These are phyloP conservation scores for Biston stratarius DNA, from an alignment of 2,888 invertebrate species.

Conservation along the genomic window DNA sequence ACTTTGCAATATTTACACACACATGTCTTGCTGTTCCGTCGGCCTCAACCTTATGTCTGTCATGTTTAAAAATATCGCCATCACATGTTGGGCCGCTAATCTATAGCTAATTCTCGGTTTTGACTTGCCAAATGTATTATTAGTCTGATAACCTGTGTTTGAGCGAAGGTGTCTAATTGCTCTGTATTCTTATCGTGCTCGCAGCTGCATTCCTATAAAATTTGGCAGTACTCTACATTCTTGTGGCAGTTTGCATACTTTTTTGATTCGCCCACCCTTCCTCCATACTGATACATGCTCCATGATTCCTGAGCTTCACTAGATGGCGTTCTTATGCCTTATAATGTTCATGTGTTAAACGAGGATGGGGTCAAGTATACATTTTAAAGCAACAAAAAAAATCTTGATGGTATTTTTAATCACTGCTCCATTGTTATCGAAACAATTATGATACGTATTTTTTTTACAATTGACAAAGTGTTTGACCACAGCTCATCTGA, in stretches of 20 bases:
- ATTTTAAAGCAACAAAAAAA: too few relatives aligned
- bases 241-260: background rate
- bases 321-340: too few relatives aligned
- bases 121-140: constrained; percentile 65
- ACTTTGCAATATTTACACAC: constrained; percentile 35
- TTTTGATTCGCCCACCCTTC: too few relatives aligned
- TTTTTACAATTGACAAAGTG: too few relatives aligned
- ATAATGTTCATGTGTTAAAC: too few relatives aligned
- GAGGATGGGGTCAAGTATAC: too few relatives aligned
- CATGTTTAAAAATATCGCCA: constrained; percentile 61
- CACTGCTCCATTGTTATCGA: too few relatives aligned
- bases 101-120: constrained; percentile 61
- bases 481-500: too few relatives aligned
- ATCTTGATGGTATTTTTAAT: too few relatives aligned
- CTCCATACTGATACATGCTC: too few relatives aligned
- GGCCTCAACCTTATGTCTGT: constrained; percentile 67
- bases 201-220: constrained; percentile 18
- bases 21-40: constrained; percentile 37
- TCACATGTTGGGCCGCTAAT: constrained; percentile 62
- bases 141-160: constrained; percentile 51
- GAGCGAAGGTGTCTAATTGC: constrained; percentile 22
- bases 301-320: too few relatives aligned
- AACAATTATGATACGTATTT: too few relatives aligned
- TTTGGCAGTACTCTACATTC: constrained; percentile 9
- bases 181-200: constrained; percentile 12